Evolutionary conservation across 2,888 invertebrate species (phyloP).

Genomic region (Ptychoptera albimana): DNA sequence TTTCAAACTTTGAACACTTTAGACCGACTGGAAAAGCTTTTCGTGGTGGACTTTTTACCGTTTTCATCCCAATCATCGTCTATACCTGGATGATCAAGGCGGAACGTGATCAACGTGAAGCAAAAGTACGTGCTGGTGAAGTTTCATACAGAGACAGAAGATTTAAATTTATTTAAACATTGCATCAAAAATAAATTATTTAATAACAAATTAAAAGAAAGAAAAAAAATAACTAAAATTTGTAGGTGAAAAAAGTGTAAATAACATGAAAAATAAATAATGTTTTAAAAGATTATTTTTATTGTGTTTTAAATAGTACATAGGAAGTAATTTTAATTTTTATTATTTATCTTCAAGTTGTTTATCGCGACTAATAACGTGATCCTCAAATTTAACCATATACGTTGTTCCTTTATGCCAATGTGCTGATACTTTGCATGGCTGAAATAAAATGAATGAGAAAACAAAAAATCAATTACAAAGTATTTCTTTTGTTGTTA

Average conservation of each 20-base stretch:
- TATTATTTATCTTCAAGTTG: slow-evolving; percentile 77
- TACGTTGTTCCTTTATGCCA: slow-evolving; percentile 99
- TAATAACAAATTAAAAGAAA: slow-evolving; percentile 1
- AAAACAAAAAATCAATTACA: neutral
- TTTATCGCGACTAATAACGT: slow-evolving; percentile 79
- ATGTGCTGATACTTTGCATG: slow-evolving; percentile 94
- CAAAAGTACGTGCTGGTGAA: slow-evolving; percentile 48
- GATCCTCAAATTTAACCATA: slow-evolving; percentile 95
- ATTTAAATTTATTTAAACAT: slow-evolving; percentile 46
- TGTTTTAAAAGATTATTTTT: neutral
- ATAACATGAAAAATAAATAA: neutral
- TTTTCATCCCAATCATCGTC: slow-evolving; percentile 39
- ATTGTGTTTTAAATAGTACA: neutral
- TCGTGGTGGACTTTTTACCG: slow-evolving; percentile 32
- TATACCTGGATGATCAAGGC: slow-evolving; percentile 37
- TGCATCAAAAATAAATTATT: neutral
- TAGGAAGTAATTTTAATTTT: slow-evolving; percentile 5
- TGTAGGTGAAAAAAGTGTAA: slow-evolving; percentile 9
- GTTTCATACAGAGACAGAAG: slow-evolving; percentile 57
- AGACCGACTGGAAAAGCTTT: slow-evolving; percentile 43
- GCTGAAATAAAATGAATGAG: slow-evolving; percentile 42
- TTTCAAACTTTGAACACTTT: slow-evolving; percentile 47
- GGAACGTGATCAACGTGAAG: slow-evolving; percentile 38
- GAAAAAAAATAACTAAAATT: slow-evolving; percentile 3
- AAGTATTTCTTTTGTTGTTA: neutral